Evolutionary conservation across 2,888 invertebrate species (phyloP).

Genomic region (Eristalinus aeneus): DNA sequence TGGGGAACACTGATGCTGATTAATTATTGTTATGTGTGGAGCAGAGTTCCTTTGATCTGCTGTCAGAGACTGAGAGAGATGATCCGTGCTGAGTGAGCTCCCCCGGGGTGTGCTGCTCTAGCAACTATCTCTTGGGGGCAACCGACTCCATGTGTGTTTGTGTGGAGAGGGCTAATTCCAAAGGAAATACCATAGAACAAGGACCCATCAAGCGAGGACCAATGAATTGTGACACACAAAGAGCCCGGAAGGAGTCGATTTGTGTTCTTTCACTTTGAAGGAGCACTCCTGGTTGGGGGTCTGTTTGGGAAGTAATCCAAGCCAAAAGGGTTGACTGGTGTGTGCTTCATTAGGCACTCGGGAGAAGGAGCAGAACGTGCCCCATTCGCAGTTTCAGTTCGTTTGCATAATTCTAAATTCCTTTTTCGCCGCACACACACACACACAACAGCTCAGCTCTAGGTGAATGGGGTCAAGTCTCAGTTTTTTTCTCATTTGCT

Average conservation of each 20-base stretch:
- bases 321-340: background rate
- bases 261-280: conserved; percentile 6
- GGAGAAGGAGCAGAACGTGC: conserved; percentile 41
- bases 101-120: conserved; percentile 11
- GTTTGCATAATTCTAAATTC: conserved; percentile 57
- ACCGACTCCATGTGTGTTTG: conserved; percentile 33
- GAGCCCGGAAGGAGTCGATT: conserved; percentile 40
- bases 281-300: background rate
- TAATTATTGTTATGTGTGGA: conserved; percentile 50
- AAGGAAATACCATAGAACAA: conserved; percentile 51
- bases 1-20: conserved; percentile 53
- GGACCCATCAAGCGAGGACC: conserved; percentile 31
- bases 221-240: conserved; percentile 20
- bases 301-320: conserved; percentile 57
- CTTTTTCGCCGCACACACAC: too few species aligned
- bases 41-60: conserved; percentile 27
- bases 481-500: background rate
- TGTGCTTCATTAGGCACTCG: conserved; percentile 33
- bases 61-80: conserved; percentile 32
- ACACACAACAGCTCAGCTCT: background rate
- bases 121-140: conserved; percentile 57
- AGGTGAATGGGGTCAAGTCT: conserved; percentile 62
- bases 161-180: conserved; percentile 41
- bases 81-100: background rate
- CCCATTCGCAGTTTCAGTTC: conserved; percentile 34